Conservation (phyloP, 2,113 vertebrate species). For the Melospiza georgiana region DNA sequence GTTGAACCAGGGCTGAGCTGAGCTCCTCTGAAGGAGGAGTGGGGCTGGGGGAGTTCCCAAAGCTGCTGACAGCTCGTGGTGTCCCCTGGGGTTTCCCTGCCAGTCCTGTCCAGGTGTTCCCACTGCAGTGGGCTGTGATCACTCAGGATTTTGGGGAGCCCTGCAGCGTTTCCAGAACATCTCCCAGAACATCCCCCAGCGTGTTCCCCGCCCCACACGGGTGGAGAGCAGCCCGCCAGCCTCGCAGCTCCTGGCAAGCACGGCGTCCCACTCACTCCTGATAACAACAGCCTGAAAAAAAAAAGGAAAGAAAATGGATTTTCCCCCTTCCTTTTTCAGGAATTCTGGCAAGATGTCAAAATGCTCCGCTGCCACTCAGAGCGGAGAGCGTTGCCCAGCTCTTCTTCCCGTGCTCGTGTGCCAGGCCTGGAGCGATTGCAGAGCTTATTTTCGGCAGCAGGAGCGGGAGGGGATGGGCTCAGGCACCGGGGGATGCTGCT, state of each 20-base stretch:
- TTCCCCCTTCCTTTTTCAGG: not conserved
- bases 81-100: not conserved
- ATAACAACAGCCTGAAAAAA: not conserved
- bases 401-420: not conserved
- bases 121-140: not conserved
- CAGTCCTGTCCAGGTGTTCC: not conserved
- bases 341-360: not conserved
- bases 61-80: not conserved
- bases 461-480: not conserved
- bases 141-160: not conserved
- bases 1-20: not conserved
- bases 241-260: not conserved
- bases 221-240: not conserved
- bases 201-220: not conserved
- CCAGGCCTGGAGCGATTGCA: constrained; percentile 2
- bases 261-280: not conserved
- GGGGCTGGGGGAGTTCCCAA: not conserved
- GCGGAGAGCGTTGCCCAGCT: not conserved
- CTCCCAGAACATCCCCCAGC: not conserved
- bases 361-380: fast-evolving
- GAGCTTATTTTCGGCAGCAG: not conserved
- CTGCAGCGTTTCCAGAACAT: not conserved
- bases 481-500: constrained; percentile 32
- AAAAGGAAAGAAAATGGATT: not conserved
- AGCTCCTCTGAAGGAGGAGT: fast-evolving